A percentile compares a stretch with the other conserved stretches of the same genome.
Evolutionary conservation across 92 coral and sea anemone genomes (phyloP).

Genomic region (Zoanthus solanderi): DNA sequence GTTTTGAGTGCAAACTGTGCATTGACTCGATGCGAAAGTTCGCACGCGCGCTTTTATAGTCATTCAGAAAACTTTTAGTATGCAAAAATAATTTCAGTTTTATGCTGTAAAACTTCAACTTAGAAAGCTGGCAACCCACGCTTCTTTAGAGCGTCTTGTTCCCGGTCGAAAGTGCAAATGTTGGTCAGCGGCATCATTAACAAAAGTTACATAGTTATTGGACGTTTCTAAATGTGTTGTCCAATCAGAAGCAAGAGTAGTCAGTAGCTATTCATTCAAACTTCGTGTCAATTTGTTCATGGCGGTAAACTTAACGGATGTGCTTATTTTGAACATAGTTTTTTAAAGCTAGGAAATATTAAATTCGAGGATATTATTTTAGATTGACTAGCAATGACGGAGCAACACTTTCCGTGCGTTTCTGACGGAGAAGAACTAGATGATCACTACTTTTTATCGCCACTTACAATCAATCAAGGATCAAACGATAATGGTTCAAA

Average conservation of each 20-base stretch:
- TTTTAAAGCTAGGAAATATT: not conserved
- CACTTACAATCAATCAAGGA: conserved; percentile 36
- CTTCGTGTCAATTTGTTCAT: conserved; percentile 6
- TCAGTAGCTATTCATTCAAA: conserved; percentile 12
- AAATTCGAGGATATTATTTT: conserved; percentile 1
- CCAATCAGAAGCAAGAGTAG: conserved; percentile 18
- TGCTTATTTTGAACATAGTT: not conserved
- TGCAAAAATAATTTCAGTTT: no score
- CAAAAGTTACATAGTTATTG: not conserved
- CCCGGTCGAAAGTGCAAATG: no score
- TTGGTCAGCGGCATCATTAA: conserved; percentile 18
- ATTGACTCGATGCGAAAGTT: no score
- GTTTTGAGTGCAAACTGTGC: no score
- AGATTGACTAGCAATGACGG: conserved; percentile 53
- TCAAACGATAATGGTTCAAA: conserved; percentile 45
- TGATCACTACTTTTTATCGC: conserved; percentile 46
- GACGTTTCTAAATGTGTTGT: conserved; percentile 9
- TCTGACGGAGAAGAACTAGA: conserved; percentile 79
- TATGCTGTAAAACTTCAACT: no score
- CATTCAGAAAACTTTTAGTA: no score
- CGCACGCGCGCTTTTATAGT: no score
- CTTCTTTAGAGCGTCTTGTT: no score
- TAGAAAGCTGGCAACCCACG: no score
- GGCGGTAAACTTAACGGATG: conserved; percentile 10
- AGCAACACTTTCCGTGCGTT: conserved; percentile 53